Base-by-base conservation (phyloP, 1,140 invertebrate genomes). In the Pararge aegeria region DNA sequence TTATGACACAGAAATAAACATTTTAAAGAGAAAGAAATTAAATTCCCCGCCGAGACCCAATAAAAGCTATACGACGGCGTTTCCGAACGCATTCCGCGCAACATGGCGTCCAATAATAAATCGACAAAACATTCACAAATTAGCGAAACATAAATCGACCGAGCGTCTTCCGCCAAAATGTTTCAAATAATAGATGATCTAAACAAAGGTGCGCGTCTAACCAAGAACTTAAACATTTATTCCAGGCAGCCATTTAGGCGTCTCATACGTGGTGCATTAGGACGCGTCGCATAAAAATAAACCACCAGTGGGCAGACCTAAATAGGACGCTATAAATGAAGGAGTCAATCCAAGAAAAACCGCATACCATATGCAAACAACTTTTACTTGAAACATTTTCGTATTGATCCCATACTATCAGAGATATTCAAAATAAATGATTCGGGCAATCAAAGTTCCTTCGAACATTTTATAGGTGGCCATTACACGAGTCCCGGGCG, bases 211-310 rank as follows among this genome's bases (percentile, higher is more conserved):
- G 78, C 80, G 83, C 72, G 21, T 54, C 55, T 44, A 54, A 68
- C 64, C 54, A 53, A 18, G 67, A 56, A 27, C 29, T 59, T 52
- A 66, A 62, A 61, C 61, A 55, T 19, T 62, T 48, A 56, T 61
- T 37, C 57, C 21, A 68, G 24, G 61, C 60, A 68, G 73, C 71
- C 80, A 81, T 83, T 76, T 65, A 64, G 55, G 64, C 66, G 68
- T 61, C 62, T 56, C 68, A 78, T 83, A 83, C 75, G 78, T 83
- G 79, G 69, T 73, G 61, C 42, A 65, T 66, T 62, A 64, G 64
- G 64, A 69, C 71, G 73, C 73, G 66, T 78, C 71, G 73, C 70
- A 82, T 79, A 83, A 83, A 84, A 83, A 87, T 87, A 87, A 87
- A 84, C 71, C 83, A 87, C 61, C 77, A 87, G 80, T 83, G 59